Percentiles rank a stretch among this genome's conserved stretches.
Evolutionary conservation across 2,888 invertebrate genomes (phyloP).

Genomic region (Gastrophysa polygoni): DNA sequence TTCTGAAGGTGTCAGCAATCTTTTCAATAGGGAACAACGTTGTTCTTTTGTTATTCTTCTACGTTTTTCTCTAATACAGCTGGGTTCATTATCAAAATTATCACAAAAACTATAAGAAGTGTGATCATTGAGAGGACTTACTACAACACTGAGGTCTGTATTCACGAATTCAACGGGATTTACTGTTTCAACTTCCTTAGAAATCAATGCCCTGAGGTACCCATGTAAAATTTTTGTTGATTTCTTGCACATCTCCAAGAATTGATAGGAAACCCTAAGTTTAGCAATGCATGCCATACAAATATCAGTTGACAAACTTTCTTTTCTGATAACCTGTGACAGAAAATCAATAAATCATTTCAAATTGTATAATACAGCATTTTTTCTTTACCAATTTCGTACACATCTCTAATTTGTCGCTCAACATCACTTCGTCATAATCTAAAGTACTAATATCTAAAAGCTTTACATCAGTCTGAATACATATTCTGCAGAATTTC

Average conservation of each 20-base stretch:
- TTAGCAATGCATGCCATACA: slow-evolving; percentile 54
- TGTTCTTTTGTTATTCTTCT: slow-evolving; percentile 55
- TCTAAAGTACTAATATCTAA: slow-evolving; percentile 52
- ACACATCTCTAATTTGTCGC: slow-evolving; percentile 54
- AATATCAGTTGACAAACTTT: slow-evolving; percentile 53
- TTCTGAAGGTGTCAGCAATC: slow-evolving; percentile 44
- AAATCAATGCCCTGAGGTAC: slow-evolving; percentile 50
- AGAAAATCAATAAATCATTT: slow-evolving; percentile 55
- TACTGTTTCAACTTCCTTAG: slow-evolving; percentile 40
- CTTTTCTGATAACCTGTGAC: slow-evolving; percentile 52
- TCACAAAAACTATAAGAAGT: slow-evolving; percentile 15
- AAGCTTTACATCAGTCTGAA: slow-evolving; percentile 51
- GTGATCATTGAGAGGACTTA: slow-evolving; percentile 40
- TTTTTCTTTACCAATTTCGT: slow-evolving; percentile 54
- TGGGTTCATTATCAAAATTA: slow-evolving; percentile 19
- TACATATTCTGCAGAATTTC: slow-evolving; percentile 56
- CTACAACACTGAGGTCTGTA: slow-evolving; percentile 48
- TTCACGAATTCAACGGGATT: slow-evolving; percentile 45
- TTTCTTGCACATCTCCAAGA: slow-evolving; percentile 54
- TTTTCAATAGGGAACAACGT: slow-evolving; percentile 53
- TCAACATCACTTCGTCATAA: slow-evolving; percentile 53
- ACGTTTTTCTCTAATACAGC: slow-evolving; percentile 32
- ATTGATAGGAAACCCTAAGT: slow-evolving; percentile 54
- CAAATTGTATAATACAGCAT: slow-evolving; percentile 18
- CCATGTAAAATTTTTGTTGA: slow-evolving; percentile 53